Evolutionary conservation across 2,797 vertebrate species (phyloP).

Genomic region (Hemitrygon akajei): DNA sequence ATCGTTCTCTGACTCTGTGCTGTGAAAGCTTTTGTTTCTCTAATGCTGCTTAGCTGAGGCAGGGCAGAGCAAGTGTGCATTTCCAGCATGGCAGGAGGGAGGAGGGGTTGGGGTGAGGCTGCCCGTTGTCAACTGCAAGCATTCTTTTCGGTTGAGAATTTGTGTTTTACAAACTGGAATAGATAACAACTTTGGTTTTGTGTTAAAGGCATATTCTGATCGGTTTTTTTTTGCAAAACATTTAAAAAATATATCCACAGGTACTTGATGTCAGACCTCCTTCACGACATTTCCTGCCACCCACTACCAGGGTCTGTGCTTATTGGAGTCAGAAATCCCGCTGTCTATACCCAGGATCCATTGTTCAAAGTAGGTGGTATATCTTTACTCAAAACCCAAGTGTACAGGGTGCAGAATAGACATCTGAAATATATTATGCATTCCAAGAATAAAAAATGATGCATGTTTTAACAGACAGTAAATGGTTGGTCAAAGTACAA

Average conservation of each 20-base stretch:
- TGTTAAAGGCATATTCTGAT: neutral
- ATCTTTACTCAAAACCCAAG: neutral
- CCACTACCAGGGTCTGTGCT: constrained; percentile 82
- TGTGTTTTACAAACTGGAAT: neutral
- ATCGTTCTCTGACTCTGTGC: too few species aligned
- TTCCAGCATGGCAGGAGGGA: neutral
- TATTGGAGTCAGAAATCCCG: constrained; percentile 94
- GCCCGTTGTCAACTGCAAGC: neutral
- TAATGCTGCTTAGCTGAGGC: neutral
- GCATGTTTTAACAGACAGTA: neutral
- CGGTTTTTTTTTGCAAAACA: neutral
- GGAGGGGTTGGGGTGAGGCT: too few species aligned
- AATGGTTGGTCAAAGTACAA: neutral
- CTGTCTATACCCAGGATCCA: constrained; percentile 84
- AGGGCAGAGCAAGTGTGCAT: too few species aligned
- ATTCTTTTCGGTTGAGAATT: neutral
- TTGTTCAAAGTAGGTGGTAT: constrained; percentile 51
- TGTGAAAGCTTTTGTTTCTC: neutral
- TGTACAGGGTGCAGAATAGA: too few species aligned
- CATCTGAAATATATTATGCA: neutral
- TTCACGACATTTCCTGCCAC: constrained; percentile 67
- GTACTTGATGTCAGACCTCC: constrained; percentile 79
- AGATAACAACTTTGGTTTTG: neutral
- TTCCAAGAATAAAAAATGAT: neutral
- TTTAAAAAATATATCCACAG: constrained; percentile 48